Evolutionary conservation across 2,113 vertebrate genomes (phyloP), one percentile per base, ranked within the genome.

Genomic region (Chaetura pelagica): DNA sequence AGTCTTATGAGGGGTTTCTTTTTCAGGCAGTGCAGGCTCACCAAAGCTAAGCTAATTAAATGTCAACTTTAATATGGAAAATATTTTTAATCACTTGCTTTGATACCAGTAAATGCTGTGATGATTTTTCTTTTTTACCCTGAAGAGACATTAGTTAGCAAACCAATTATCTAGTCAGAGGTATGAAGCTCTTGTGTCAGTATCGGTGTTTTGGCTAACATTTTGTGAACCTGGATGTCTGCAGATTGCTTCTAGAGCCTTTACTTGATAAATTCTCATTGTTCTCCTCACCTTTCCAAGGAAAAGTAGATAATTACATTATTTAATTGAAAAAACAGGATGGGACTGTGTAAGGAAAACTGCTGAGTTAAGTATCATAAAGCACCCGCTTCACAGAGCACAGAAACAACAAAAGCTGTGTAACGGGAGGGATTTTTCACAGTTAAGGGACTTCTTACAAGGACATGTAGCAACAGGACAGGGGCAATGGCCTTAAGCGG

Each of bases 51-150:
- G 79, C 62, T 85, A 90, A 90, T 92, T 80, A 93, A 92, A 88
- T 88, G 71, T 83, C 86, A 92, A 24, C 51, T 90, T 90, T 93
- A 85, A 90, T 83, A 62, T 15, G 19, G 57, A 85, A 93, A 92
- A 85, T 88, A 75, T 59, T 90, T 86, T 82, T 90, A 78, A 85
- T 88, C 62, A 15, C 32, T 83, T 88, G 17, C 67, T 96, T 94
- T 92, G 66, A 68, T 90, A 82, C 13, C 20, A 29, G 44, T 57
- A 87, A 85, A 76, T 46, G 35, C 19, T 80, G 55, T 35, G 24
- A 73, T 35, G 13, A 75, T 80, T 91, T 71, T 86, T 72, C 48
- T 66, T 59, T 90, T 83, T 80, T 23, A 57, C 23, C 32, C 58
- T 61, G 54, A 85, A 68, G 29, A 57, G 89, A 83, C 75, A 68